Evolutionary conservation across 2,797 vertebrate genomes (phyloP), one percentile per base, ranked within the genome.

Genomic region (Sebastes taczanowskii): DNA sequence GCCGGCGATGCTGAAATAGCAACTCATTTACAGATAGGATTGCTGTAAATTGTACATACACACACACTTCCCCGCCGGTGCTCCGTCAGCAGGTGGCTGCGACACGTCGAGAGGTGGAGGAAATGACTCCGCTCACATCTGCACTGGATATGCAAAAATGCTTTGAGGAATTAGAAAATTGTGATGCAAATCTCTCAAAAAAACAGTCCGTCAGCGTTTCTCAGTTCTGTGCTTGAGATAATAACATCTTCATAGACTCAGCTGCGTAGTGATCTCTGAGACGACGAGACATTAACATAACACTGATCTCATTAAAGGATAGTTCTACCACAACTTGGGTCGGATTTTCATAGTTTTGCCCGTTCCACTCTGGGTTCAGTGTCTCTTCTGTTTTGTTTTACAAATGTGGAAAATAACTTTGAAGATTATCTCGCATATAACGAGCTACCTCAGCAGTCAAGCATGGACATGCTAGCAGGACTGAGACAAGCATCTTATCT

Each of bases 1-100:
- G 53, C 52, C 52, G 64, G 58, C 16, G 42, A 67, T 63, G 71
- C 74, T 56, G 61, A 78, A 81, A 82, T 11, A 55, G 68, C 38
- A 81, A 49, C 63, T 69, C 22, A 59, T 59, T 60, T 52, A 63
- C 32, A 25, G 20, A n/a, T 30, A 4, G 46, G 71, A 30, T 4
- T 34, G 11, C 62, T 74, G 7, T n/a, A 18, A 80, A 56, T 25
- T 29, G 27, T 34, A 53, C 32, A 27, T n/a, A 16, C 6, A 42
- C 38, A 42, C 38, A 60, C 30, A 16, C 3, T 23, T 58, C 22
- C 38, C 38, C 5, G 38, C 38, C 38, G 2, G 38, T 32, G 5
- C 32, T 11, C 56, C 2, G 35, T 71, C 38, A 60, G 67, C 67
- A 66, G 55, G 53, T 53, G 38, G 60, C 61, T 66, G 53, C 52